Evolutionary conservation across 2,888 invertebrate species (phyloP).

Genomic region (Leptopilina syphax): DNA sequence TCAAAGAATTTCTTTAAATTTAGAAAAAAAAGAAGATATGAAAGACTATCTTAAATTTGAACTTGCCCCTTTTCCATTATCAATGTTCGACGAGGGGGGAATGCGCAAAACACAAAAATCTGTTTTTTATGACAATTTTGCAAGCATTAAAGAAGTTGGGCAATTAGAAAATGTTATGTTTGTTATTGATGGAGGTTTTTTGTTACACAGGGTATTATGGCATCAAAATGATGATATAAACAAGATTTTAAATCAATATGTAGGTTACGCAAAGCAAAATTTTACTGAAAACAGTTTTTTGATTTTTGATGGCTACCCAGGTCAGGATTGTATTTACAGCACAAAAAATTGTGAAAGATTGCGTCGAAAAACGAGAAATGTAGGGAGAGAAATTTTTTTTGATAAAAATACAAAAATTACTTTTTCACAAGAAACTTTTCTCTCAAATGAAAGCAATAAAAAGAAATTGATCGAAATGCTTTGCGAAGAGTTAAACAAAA

Average conservation of each 20-base stretch:
- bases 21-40: slow-evolving; percentile 58
- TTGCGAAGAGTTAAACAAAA: not conserved
- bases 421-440: slow-evolving; percentile 52
- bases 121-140: slow-evolving; percentile 47
- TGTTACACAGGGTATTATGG: slow-evolving; percentile 60
- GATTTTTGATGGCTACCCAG: slow-evolving; percentile 37
- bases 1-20: slow-evolving; percentile 65
- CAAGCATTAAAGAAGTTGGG: slow-evolving; percentile 53
- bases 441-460: slow-evolving; percentile 57
- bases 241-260: not conserved
- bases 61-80: slow-evolving; percentile 50
- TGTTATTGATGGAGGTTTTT: slow-evolving; percentile 64
- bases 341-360: slow-evolving; percentile 12
- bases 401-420: too few relatives aligned
- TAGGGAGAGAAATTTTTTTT: too few relatives aligned
- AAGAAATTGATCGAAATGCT: slow-evolving; percentile 64
- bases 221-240: slow-evolving; percentile 44
- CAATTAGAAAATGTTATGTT: slow-evolving; percentile 58
- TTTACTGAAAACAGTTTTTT: not conserved
- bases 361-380: slow-evolving; percentile 38
- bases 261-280: not conserved
- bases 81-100: slow-evolving; percentile 52
- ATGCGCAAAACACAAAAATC: slow-evolving; percentile 54
- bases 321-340: not conserved
- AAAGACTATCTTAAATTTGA: slow-evolving; percentile 58